A percentile compares a stretch with the other conserved stretches of the same genome.
These are phyloP conservation scores for Eulemur macaco DNA, from an alignment of 2,113 vertebrate species.

Conservation along the genomic window DNA sequence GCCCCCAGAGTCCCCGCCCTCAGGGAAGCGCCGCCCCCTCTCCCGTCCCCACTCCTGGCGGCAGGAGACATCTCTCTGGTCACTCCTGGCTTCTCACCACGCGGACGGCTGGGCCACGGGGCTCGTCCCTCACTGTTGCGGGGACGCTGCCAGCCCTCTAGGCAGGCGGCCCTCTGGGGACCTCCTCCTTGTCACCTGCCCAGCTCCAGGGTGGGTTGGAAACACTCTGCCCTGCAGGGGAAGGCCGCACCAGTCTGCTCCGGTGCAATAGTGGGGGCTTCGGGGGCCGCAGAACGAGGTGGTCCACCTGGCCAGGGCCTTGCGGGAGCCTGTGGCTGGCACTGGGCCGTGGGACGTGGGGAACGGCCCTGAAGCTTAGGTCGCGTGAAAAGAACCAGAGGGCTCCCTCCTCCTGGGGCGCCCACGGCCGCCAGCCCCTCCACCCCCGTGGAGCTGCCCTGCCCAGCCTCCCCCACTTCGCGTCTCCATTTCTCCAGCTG, in stretches of 20 bases:
- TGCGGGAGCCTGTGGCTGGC: neutral
- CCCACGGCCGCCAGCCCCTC: neutral
- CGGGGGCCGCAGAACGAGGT: neutral
- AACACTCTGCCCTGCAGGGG: neutral
- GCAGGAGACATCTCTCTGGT: accelerated
- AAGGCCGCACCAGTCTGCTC: neutral
- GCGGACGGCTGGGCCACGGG: neutral
- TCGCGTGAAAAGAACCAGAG: too few relatives aligned
- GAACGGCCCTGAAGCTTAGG: neutral
- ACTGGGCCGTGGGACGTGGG: neutral
- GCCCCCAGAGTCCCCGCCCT: neutral
- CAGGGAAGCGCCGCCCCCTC: neutral
- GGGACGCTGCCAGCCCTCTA: neutral
- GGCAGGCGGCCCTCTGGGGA: neutral
- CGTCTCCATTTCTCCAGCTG: neutral
- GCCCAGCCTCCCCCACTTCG: neutral
- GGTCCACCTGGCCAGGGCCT: neutral
- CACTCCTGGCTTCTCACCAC: neutral
- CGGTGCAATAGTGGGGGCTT: neutral
- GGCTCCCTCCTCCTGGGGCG: accelerated
- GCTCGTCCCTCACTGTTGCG: neutral
- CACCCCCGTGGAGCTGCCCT: too few relatives aligned
- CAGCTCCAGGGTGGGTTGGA: neutral
- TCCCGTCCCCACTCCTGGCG: too few relatives aligned
- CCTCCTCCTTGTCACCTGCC: neutral